Evolutionary conservation across 1,140 invertebrate genomes (phyloP).

Genomic region (Sitobion miscanthi): DNA sequence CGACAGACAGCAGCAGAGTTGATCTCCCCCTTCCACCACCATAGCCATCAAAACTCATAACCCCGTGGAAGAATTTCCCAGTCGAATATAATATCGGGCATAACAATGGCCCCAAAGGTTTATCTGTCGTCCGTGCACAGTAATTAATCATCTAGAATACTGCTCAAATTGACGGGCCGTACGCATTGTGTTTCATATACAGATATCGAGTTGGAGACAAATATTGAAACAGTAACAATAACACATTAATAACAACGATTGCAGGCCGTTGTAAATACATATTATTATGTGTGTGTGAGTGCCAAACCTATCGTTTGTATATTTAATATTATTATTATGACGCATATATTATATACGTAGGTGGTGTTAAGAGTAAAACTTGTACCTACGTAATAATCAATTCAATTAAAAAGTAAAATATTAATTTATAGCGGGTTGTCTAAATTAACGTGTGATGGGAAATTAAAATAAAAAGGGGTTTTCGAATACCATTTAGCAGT

Average conservation of each 20-base stretch:
- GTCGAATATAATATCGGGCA: conserved; percentile 33
- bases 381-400: neutral
- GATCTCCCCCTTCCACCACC: neutral
- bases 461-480: neutral
- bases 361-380: neutral
- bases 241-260: neutral
- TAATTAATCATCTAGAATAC: conserved; percentile 31
- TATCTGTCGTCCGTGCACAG: conserved; percentile 18
- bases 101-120: conserved; percentile 22
- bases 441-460: neutral
- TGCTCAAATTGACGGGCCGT: neutral
- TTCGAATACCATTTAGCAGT: neutral
- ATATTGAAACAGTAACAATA: neutral
- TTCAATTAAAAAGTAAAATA: conserved; percentile 12
- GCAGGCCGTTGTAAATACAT: neutral
- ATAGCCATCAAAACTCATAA: neutral
- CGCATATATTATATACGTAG: neutral
- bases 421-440: neutral
- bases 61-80: neutral
- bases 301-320: neutral
- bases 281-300: neutral
- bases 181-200: neutral
- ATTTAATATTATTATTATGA: neutral
- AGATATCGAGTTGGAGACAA: neutral
- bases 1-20: conserved; percentile 14